These are phyloP conservation scores for Brachyopa scutellaris DNA, from an alignment of 2,888 invertebrate genomes.

Conservation along the genomic window DNA sequence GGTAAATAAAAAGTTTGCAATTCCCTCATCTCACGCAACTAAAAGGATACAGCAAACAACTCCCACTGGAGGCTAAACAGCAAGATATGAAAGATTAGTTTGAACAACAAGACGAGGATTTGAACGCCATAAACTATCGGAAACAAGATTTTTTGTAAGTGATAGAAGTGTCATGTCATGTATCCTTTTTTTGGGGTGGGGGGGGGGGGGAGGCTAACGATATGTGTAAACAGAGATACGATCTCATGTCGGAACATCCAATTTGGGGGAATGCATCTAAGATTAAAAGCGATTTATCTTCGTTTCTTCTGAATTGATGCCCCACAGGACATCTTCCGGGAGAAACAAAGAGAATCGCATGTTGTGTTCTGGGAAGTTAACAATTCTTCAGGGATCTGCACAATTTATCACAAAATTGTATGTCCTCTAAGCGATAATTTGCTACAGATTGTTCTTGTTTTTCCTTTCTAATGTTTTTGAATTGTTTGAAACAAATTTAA, in stretches of 20 bases:
- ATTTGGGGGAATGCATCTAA: constrained; percentile 48
- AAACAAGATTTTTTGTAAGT: constrained; percentile 60
- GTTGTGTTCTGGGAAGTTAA: background rate
- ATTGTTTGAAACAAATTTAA: too few species aligned
- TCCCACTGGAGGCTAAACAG: background rate
- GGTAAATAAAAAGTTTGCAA: background rate
- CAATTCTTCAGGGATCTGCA: background rate
- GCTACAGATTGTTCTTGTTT: too few species aligned
- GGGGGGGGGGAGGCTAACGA: too few species aligned
- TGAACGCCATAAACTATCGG: constrained; percentile 24
- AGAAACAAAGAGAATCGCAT: constrained; percentile 14
- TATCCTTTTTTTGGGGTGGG: too few species aligned
- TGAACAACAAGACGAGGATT: constrained; percentile 32
- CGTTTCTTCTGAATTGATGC: constrained; percentile 20
- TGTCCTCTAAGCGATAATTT: too few species aligned
- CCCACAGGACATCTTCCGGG: background rate
- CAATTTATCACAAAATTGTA: background rate
- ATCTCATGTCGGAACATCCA: constrained; percentile 29
- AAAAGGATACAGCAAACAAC: constrained; percentile 40
- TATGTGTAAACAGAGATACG: background rate
- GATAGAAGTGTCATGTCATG: constrained; percentile 56
- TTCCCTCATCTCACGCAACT: background rate
- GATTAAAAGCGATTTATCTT: constrained; percentile 45
- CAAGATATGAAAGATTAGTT: constrained; percentile 43
- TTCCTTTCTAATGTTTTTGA: too few species aligned